A percentile compares a stretch with the other conserved stretches of the same genome.
phyloP scores from a whole-genome alignment of 2,113 vertebrate species.

The Phocoena phocoena region DNA sequence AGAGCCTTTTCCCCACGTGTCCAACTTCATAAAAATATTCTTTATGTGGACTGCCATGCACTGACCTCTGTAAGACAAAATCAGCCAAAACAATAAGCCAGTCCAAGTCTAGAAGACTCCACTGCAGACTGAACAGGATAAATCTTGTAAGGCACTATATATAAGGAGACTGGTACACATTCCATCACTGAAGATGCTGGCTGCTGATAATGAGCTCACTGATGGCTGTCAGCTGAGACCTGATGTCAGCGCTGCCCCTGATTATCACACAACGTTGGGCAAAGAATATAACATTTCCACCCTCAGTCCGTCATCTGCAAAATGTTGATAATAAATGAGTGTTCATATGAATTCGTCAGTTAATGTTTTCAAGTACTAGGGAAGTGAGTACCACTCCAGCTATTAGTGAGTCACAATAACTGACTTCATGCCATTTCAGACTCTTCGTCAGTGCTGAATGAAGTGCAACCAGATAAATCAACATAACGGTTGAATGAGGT shows the following conservation, averaged over 20 bases:
- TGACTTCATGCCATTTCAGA: slow-evolving; percentile 31
- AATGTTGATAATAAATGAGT: slow-evolving; percentile 15
- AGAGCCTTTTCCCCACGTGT: not conserved
- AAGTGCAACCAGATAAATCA: slow-evolving; percentile 35
- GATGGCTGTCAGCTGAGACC: slow-evolving; percentile 15
- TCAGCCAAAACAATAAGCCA: slow-evolving; percentile 27
- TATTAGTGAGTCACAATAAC: slow-evolving; percentile 58
- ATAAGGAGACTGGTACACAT: not conserved
- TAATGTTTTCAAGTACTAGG: slow-evolving; percentile 40
- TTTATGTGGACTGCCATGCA: slow-evolving; percentile 10
- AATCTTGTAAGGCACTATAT: not conserved
- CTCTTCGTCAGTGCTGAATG: slow-evolving; percentile 42
- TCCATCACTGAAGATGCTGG: not conserved
- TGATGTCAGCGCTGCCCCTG: slow-evolving; percentile 14
- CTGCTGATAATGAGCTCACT: slow-evolving; percentile 14
- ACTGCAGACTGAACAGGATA: slow-evolving; percentile 32
- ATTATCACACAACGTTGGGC: slow-evolving; percentile 15
- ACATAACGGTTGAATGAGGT: slow-evolving; percentile 36
- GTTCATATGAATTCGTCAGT: slow-evolving; percentile 37
- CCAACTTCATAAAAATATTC: slow-evolving; percentile 40
- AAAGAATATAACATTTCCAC: slow-evolving; percentile 52
- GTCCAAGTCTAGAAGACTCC: not conserved
- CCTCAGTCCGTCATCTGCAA: slow-evolving; percentile 42
- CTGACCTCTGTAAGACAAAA: slow-evolving; percentile 35
- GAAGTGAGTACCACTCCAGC: slow-evolving; percentile 36